Base-by-base conservation (phyloP, 2,888 invertebrate species). In the Tinea semifulvella region DNA sequence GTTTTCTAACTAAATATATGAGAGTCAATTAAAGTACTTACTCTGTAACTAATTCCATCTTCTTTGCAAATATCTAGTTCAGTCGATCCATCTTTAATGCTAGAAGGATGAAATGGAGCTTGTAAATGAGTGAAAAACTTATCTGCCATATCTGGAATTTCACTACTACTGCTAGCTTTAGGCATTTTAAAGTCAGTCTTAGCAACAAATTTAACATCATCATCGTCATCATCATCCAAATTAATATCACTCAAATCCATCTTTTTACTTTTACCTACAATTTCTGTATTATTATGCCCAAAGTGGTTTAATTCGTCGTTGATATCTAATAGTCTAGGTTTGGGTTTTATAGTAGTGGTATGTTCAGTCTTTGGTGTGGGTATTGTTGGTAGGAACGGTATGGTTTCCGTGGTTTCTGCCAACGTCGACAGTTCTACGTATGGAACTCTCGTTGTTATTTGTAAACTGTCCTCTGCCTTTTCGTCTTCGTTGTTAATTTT, bases 161-260 rank as follows among this genome's bases (percentile, higher is more conserved):
- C 8, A 3, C 7, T 11, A 2, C 16, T 14, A 35, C 35, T 14
- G 14, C 14, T 65, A 65, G n/a, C 54, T 49, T 1, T 62, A 62
- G 44, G 39, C 39, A 39, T 47, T 48, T 28, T 50, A 18, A 18
- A 36, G 18, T 16, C 18, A 36, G 2, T 18, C 10, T 36, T 36
- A 3, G 4, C 36, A 36, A 14, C 36, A 28, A 11, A 11, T 5
- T 28, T 48, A 17, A 50, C 26, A 62, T 47, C 45, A 59, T 74
- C 75, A 1, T 74, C 73, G 10, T 87, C 89, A 43, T 89, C 85
- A 48, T 84, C 84, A 53, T 89, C 88, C 80, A 92, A 85, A 55
- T 85, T 90, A 14, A 92, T 89, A 63, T 92, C 90, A 61, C 91
- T 91, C n/a, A 92, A 73, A 65, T 91, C 91, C 28, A 79, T 28